These are phyloP conservation scores for Hippocampus abdominalis DNA, from an alignment of 2,113 vertebrate genomes.

Conservation along the genomic window DNA sequence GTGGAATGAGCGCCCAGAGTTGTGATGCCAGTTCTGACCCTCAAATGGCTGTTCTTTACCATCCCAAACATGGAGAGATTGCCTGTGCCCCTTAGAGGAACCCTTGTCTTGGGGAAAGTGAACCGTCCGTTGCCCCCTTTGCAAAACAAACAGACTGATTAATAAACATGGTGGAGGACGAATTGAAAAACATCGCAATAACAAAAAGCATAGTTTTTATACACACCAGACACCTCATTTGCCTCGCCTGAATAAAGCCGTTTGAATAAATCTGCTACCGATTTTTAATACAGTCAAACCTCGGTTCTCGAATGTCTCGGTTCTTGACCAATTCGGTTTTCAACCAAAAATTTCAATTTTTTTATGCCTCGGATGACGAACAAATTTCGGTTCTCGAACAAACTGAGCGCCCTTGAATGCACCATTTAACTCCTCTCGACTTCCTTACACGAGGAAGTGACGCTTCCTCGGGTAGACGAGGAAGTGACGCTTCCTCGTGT, in stretches of 20 bases:
- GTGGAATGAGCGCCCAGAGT: slow-evolving; percentile 61
- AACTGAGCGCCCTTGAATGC: no score
- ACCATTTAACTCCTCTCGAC: no score
- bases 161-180: background rate
- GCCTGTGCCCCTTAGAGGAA: slow-evolving; percentile 72
- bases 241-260: background rate
- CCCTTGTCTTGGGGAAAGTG: slow-evolving; percentile 75
- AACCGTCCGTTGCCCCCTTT: slow-evolving; percentile 70
- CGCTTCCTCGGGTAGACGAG: no score
- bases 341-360: no score
- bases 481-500: no score
- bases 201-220: background rate
- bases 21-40: slow-evolving; percentile 77
- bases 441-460: no score
- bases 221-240: background rate
- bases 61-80: slow-evolving; percentile 76
- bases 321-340: no score
- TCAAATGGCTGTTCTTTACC: slow-evolving; percentile 77
- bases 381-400: no score
- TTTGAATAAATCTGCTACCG: background rate
- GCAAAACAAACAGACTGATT: slow-evolving; percentile 16
- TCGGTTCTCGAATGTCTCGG: no score
- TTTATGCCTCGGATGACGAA: no score
- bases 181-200: background rate
- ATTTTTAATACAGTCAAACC: no score